These are phyloP conservation scores for Hemistola chrysoprasaria DNA, from an alignment of 2,888 invertebrate species.

Conservation along the genomic window DNA sequence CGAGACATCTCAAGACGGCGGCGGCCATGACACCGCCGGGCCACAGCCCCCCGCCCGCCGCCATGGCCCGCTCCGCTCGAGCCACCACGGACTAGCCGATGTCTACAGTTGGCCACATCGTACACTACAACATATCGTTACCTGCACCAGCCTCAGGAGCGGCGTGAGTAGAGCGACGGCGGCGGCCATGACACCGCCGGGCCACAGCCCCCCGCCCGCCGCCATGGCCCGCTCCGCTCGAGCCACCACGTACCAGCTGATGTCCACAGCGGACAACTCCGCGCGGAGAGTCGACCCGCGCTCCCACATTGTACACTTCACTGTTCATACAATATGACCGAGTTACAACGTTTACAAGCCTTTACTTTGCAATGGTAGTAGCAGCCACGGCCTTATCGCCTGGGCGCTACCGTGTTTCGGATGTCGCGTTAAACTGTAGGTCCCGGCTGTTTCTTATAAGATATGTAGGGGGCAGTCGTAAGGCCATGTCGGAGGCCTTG, in stretches of 20 bases:
- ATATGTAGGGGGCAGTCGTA: too few species aligned
- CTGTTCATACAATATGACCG: slow-evolving; percentile 64
- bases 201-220: slow-evolving; percentile 63
- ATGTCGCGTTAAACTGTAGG: too few species aligned
- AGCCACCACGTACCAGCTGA: slow-evolving; percentile 96
- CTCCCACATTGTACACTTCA: slow-evolving; percentile 98
- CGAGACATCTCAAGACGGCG: not conserved
- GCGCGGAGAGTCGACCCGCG: slow-evolving; percentile 94
- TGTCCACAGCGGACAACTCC: slow-evolving; percentile 96
- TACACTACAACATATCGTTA: slow-evolving; percentile 21
- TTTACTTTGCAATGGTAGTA: too few species aligned
- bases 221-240: slow-evolving; percentile 87
- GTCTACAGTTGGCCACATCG: slow-evolving; percentile 92
- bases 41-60: too few species aligned
- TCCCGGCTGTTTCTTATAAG: too few species aligned
- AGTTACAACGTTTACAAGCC: too few species aligned
- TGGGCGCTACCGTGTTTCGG: too few species aligned
- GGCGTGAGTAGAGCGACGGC: slow-evolving; percentile 62
- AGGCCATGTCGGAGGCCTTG: too few species aligned
- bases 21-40: not conserved
- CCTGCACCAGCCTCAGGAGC: slow-evolving; percentile 61
- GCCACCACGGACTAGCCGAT: slow-evolving; percentile 87
- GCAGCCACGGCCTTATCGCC: too few species aligned
- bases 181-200: slow-evolving; percentile 61
- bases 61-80: slow-evolving; percentile 86